These are phyloP conservation scores for Ferrisia virgata DNA, from an alignment of 2,888 invertebrate species.

Conservation along the genomic window DNA sequence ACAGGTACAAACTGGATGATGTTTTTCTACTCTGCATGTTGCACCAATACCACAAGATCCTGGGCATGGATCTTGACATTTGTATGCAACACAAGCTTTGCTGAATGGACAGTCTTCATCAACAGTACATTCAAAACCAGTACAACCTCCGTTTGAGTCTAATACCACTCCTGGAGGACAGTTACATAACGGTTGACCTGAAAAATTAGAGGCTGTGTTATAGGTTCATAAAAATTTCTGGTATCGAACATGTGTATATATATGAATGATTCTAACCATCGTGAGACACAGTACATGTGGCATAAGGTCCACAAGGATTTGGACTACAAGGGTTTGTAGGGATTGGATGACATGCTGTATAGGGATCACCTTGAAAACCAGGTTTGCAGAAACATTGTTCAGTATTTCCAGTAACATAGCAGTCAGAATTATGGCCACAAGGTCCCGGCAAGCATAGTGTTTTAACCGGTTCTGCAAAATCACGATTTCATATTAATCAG, in stretches of 20 bases:
- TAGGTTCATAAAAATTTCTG: not conserved
- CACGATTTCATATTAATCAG: not conserved
- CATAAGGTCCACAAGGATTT: conserved; percentile 77
- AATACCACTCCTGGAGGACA: conserved; percentile 74
- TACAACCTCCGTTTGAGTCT: conserved; percentile 74
- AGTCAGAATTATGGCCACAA: conserved; percentile 78
- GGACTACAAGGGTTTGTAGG: conserved; percentile 70
- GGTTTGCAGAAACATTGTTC: conserved; percentile 80
- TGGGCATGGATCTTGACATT: conserved; percentile 77
- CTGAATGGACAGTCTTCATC: conserved; percentile 73
- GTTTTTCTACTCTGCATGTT: conserved; percentile 70
- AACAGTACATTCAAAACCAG: conserved; percentile 74
- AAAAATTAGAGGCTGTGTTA: not conserved
- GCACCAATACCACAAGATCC: conserved; percentile 76
- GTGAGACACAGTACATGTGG: conserved; percentile 66
- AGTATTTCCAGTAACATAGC: conserved; percentile 75
- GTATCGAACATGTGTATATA: no score
- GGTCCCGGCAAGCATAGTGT: conserved; percentile 76
- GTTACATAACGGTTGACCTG: conserved; percentile 63
- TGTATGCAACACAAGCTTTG: conserved; percentile 75
- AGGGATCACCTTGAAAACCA: conserved; percentile 76
- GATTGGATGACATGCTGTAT: conserved; percentile 69
- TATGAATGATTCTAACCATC: conserved; percentile 59
- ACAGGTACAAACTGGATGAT: conserved; percentile 77
- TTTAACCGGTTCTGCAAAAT: conserved; percentile 56